Evolutionary conservation across 2,888 invertebrate species (phyloP), one percentile per base, ranked within the genome.

Genomic region (Microplitis deprimator): DNA sequence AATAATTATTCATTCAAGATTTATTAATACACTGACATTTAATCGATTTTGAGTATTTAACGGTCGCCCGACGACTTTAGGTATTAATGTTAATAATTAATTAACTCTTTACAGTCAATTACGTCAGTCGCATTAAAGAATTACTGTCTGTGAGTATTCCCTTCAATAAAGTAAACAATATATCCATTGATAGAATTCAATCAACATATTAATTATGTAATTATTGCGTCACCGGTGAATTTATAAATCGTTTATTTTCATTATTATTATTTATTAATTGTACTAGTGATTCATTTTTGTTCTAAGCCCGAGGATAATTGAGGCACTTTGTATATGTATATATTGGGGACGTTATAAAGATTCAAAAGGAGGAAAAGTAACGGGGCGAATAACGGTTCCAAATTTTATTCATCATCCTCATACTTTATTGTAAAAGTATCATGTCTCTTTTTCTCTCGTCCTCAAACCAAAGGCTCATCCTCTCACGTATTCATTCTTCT

Each of bases 331-430:
- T 50, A 50, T 50, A 50, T 50, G 50, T 13, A 13, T 29, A 62
- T 76, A 76, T 77, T 73, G 77, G 73, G 77, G 68, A 77, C 77
- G 65, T 64, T 73, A 50, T 10, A 39, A 61, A 59, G 61, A 72
- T 68, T 81, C 79, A 80, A 85, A 84, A 85, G 78, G 87, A 85
- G 84, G 85, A 84, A 85, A 84, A 86, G 84, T 86, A 85, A 86
- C 85, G 85, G 85, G 73, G 82, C 84, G 81, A 81, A 76, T 84
- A 84, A 85, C 85, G 85, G 84, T 79, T 61, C 82, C 81, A 77
- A 82, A 83, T 84, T 83, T 81, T 81, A 83, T 80, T 68, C 41
- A 71, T 68, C 16, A 73, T 77, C 79, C 79, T 80, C 82, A 79
- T 77, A 75, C 61, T 65, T n/a, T 6, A 71, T 50, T 50, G 50